These are phyloP conservation scores for Entomobrya multifasciata DNA, from an alignment of 2,888 invertebrate genomes.

Conservation along the genomic window DNA sequence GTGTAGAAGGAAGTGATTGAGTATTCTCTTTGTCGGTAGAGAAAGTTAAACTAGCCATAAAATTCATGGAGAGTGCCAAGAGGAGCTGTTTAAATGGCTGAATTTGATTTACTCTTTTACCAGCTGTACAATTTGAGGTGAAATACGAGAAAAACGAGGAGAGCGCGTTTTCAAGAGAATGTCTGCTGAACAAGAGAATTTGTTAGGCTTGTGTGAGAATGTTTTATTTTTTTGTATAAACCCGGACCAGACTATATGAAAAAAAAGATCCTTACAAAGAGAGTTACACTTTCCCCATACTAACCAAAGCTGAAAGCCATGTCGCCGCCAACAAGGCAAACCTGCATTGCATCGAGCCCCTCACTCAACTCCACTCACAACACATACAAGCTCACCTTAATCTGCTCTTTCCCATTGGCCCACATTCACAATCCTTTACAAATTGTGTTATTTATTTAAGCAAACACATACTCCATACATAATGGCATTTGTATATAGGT, in stretches of 20 bases:
- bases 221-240: too few species aligned
- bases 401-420: constrained; percentile 51
- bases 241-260: too few species aligned
- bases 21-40: constrained; percentile 72
- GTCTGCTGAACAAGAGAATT: not conserved
- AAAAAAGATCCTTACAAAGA: too few species aligned
- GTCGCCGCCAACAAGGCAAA: too few species aligned
- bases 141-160: constrained; percentile 39
- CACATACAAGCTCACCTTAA: constrained; percentile 51
- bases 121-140: constrained; percentile 26
- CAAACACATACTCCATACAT: not conserved
- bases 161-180: not conserved
- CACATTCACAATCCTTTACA: constrained; percentile 62
- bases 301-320: too few species aligned
- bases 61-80: constrained; percentile 73
- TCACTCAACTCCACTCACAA: too few species aligned
- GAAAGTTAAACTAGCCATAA: constrained; percentile 74
- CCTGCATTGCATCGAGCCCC: too few species aligned
- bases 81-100: constrained; percentile 73
- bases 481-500: too few species aligned
- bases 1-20: constrained; percentile 70
- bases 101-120: constrained; percentile 73
- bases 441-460: constrained; percentile 65
- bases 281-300: too few species aligned
- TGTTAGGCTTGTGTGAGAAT: not conserved